These are phyloP conservation scores for Gobio gobio DNA, from an alignment of 2,113 vertebrate species.

Conservation along the genomic window DNA sequence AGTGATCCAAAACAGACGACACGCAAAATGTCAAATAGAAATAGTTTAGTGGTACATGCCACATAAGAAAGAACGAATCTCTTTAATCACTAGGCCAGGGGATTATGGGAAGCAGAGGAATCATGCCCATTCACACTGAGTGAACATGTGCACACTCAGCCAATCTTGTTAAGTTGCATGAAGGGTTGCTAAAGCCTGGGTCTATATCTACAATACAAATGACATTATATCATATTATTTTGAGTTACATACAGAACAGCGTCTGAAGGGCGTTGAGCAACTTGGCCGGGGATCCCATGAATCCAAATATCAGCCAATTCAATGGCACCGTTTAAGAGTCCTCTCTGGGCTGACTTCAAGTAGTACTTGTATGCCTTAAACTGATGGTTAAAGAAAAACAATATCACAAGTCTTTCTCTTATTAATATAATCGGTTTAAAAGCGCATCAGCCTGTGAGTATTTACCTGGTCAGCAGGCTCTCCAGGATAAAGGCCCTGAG, in stretches of 20 bases:
- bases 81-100: not conserved
- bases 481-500: conserved; percentile 76
- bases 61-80: not conserved
- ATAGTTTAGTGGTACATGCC: not conserved
- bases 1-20: not conserved
- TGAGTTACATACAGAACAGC: conserved; percentile 72
- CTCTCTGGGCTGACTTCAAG: conserved; percentile 74
- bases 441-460: not conserved
- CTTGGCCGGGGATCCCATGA: conserved; percentile 70
- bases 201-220: not conserved
- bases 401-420: not conserved
- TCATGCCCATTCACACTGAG: not conserved
- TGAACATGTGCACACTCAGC: not conserved
- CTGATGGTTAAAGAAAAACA: conserved; percentile 58
- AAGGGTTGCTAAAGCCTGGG: not conserved
- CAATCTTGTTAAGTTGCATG: not conserved
- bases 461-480: conserved; percentile 65
- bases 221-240: not conserved
- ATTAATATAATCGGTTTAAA: not conserved
- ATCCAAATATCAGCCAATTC: conserved; percentile 72
- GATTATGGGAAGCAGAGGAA: not conserved
- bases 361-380: conserved; percentile 76
- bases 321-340: conserved; percentile 71
- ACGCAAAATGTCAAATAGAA: not conserved
- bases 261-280: conserved; percentile 69